A percentile compares a stretch with the other conserved stretches of the same genome.
Evolutionary conservation across 2,113 vertebrate genomes (phyloP).

Genomic region (Synchiropus splendidus): DNA sequence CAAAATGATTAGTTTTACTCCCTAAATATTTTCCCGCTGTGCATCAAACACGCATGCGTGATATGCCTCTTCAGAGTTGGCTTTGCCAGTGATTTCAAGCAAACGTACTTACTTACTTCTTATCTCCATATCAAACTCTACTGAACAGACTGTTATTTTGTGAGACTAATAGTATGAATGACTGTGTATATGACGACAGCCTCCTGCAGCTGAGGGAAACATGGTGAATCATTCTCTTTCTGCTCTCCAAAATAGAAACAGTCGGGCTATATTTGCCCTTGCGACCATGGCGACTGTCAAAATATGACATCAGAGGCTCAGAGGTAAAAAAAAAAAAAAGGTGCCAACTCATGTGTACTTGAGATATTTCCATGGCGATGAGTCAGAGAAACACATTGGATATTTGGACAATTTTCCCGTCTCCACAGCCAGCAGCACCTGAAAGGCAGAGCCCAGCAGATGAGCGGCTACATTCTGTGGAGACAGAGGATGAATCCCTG

Average conservation of each 20-base stretch:
- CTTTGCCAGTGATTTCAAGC: too few species aligned
- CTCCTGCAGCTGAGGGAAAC: constrained; percentile 2
- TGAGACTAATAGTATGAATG: not conserved
- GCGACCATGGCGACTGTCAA: constrained; percentile 33
- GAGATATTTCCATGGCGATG: constrained; percentile 11
- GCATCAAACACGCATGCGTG: too few species aligned
- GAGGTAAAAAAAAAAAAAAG: constrained; percentile 4
- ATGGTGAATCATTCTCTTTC: constrained; percentile 22
- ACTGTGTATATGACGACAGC: constrained; percentile 1
- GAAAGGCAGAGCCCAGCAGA: not conserved
- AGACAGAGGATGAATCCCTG: constrained; percentile 3
- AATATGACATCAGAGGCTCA: constrained; percentile 36
- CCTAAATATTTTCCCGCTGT: too few species aligned
- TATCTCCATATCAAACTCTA: too few species aligned
- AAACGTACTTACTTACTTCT: too few species aligned
- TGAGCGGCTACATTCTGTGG: too few species aligned
- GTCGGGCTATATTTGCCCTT: constrained; percentile 25
- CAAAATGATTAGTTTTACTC: too few species aligned
- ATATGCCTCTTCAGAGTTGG: too few species aligned
- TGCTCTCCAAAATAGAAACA: constrained; percentile 29
- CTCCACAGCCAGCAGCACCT: not conserved
- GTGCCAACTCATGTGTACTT: constrained; percentile 16
- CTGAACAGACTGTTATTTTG: too few species aligned
- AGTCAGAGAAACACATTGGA: not conserved
- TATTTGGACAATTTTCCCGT: not conserved